These are phyloP conservation scores for Eupristina koningsbergeri DNA, from an alignment of 1,140 invertebrate species.

Conservation along the genomic window DNA sequence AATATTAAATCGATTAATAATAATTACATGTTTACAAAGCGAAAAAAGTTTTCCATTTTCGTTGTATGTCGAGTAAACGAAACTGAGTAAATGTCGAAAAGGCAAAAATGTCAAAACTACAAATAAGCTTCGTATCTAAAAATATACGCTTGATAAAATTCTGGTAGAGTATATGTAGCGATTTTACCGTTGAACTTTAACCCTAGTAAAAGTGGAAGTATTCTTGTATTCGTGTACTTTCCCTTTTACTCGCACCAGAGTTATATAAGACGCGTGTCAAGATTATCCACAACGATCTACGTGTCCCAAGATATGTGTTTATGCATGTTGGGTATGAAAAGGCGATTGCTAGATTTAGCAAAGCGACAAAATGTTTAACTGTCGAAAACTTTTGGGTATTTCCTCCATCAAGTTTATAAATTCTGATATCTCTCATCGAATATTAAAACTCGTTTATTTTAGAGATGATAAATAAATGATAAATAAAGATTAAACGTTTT, in stretches of 20 bases:
- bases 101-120: neutral
- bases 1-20: no score
- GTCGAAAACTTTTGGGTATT: neutral
- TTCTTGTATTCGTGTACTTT: neutral
- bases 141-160: neutral
- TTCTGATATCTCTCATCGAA: neutral
- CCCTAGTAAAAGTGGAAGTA: slow-evolving; percentile 9
- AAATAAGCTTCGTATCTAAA: neutral
- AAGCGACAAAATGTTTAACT: neutral
- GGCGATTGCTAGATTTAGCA: neutral
- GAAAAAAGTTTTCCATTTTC: no score
- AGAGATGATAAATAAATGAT: neutral
- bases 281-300: slow-evolving; percentile 12
- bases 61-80: no score
- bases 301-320: neutral
- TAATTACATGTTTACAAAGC: no score
- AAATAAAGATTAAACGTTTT: no score
- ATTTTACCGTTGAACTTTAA: neutral
- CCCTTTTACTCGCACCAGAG: neutral
- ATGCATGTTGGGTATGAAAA: slow-evolving; percentile 6
- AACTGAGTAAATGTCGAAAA: neutral
- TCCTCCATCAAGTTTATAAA: neutral
- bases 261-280: slow-evolving; percentile 11
- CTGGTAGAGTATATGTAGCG: neutral
- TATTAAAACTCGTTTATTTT: neutral